These are phyloP conservation scores for Hyperopisus bebe DNA, from an alignment of 2,113 vertebrate genomes.

Conservation along the genomic window DNA sequence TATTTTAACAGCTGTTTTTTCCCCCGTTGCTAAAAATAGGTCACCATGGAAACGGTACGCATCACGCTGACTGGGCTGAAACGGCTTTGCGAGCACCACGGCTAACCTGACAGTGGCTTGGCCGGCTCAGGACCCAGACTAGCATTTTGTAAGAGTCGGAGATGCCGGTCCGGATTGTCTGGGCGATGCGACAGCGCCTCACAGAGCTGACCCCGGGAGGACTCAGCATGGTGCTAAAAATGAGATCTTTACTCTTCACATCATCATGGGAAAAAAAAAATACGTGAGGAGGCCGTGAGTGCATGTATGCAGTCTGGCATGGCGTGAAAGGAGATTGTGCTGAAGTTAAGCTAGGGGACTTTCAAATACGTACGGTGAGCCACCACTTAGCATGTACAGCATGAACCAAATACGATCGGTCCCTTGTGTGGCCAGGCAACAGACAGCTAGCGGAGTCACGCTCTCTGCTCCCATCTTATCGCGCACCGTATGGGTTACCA, in stretches of 20 bases:
- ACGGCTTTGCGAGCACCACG: constrained; percentile 32
- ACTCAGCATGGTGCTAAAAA: not conserved
- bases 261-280: not conserved
- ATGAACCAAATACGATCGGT: not conserved
- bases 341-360: not conserved
- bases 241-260: not conserved
- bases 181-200: not conserved
- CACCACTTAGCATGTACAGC: not conserved
- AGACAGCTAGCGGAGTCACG: not conserved
- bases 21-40: constrained; percentile 61
- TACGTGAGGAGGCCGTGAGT: not conserved
- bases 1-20: constrained; percentile 58
- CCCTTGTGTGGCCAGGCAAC: not conserved
- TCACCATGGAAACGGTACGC: constrained; percentile 70
- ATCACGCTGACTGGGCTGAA: constrained; percentile 56
- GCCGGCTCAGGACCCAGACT: constrained; percentile 15
- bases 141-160: not conserved
- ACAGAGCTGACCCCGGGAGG: not conserved
- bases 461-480: not conserved
- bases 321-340: not conserved
- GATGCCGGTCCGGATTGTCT: not conserved
- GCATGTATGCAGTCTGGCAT: not conserved
- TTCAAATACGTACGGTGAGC: not conserved
- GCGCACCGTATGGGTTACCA: constrained; percentile 40
- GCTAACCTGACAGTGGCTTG: constrained; percentile 19